Conservation (phyloP, 2,888 invertebrate species). For the Andrena trimmerana region DNA sequence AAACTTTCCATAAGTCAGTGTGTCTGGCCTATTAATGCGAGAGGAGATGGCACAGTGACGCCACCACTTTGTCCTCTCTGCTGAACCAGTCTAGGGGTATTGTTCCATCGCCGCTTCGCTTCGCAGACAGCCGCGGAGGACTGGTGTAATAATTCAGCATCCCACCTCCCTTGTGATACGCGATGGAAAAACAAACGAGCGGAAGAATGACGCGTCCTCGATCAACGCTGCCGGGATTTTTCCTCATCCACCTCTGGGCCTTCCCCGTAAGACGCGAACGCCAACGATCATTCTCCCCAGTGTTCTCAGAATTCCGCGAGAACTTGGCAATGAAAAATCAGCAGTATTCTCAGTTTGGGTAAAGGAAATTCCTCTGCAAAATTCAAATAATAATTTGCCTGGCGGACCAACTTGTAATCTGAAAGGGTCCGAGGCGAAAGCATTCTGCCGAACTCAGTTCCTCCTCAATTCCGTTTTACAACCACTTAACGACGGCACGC, state of each 20-base stretch:
- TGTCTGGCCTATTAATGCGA: slow-evolving; percentile 61
- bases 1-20: slow-evolving; percentile 62
- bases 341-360: neutral
- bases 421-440: neutral
- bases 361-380: neutral
- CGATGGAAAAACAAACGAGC: slow-evolving; percentile 48
- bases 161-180: slow-evolving; percentile 13
- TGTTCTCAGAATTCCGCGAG: neutral
- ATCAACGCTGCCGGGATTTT: slow-evolving; percentile 46
- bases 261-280: neutral
- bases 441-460: slow-evolving; percentile 8
- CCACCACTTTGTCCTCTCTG: slow-evolving; percentile 36
- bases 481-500: slow-evolving; percentile 33
- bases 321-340: slow-evolving; percentile 5
- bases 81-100: slow-evolving; percentile 13
- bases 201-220: slow-evolving; percentile 53
- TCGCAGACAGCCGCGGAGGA: slow-evolving; percentile 28
- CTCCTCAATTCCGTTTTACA: slow-evolving; percentile 30
- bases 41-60: slow-evolving; percentile 25
- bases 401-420: neutral
- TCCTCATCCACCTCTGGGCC: slow-evolving; percentile 1
- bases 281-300: slow-evolving; percentile 12
- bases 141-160: slow-evolving; percentile 51
- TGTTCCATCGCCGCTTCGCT: slow-evolving; percentile 21
- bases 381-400: neutral